phyloP scores from a whole-genome alignment of 2,797 vertebrate genomes.

The Anabacerthia variegaticeps region DNA sequence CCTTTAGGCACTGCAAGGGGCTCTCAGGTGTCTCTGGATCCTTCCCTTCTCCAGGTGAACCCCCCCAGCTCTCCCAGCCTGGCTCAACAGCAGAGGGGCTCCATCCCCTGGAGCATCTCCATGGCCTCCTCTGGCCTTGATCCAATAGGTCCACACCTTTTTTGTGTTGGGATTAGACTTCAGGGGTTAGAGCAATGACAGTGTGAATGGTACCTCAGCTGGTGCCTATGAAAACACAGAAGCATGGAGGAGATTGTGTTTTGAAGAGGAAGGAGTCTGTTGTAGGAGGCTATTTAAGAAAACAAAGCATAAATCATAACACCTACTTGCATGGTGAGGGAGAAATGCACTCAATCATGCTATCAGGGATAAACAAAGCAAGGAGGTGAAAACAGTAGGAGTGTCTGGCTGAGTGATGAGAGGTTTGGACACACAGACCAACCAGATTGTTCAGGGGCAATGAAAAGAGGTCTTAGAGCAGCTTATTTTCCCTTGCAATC shows the following conservation, averaged over 20 bases:
- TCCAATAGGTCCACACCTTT: accelerated
- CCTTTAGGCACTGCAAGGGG: not conserved
- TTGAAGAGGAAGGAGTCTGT: not conserved
- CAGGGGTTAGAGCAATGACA: not conserved
- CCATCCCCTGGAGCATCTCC: not conserved
- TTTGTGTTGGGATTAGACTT: not conserved
- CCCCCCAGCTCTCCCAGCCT: not conserved
- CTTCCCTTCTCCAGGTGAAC: not conserved
- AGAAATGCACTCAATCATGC: not conserved
- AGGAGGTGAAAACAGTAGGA: not conserved
- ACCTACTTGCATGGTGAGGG: not conserved
- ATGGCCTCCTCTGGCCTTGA: not conserved
- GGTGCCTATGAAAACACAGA: not conserved
- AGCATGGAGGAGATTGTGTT: not conserved
- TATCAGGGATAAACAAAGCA: not conserved
- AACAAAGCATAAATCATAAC: conserved; percentile 35
- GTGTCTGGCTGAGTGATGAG: not conserved
- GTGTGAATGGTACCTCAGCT: accelerated
- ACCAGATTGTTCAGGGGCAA: not conserved
- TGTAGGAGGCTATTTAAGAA: conserved; percentile 16
- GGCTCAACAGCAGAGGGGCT: not conserved
- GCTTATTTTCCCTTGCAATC: not conserved
- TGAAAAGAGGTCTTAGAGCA: not conserved
- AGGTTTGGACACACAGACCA: not conserved
- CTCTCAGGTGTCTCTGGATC: accelerated